phyloP scores from a whole-genome alignment of 2,888 invertebrate genomes.

The Lepidonotus clava region DNA sequence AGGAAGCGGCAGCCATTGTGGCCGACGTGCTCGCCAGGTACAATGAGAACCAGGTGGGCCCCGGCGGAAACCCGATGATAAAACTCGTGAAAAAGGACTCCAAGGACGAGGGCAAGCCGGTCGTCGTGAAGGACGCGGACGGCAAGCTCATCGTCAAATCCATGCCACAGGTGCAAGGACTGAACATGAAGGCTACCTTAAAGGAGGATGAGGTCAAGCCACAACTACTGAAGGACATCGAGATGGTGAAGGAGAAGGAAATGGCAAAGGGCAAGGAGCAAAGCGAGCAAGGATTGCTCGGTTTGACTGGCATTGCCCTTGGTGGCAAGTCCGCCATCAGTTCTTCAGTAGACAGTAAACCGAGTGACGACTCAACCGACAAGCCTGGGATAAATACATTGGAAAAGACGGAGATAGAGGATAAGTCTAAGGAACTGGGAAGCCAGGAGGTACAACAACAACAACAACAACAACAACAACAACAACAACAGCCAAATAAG shows the following conservation, averaged over 20 bases:
- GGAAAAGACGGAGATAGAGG: background rate
- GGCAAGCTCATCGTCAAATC: background rate
- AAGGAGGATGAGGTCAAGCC: slow-evolving; percentile 20
- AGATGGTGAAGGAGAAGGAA: slow-evolving; percentile 45
- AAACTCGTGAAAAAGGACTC: background rate
- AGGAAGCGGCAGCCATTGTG: slow-evolving; percentile 36
- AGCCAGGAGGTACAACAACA: no score
- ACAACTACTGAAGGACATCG: slow-evolving; percentile 20
- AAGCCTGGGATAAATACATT: background rate
- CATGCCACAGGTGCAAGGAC: background rate
- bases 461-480: no score
- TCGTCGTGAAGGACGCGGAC: background rate
- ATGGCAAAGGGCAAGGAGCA: slow-evolving; percentile 36
- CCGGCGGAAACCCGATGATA: background rate
- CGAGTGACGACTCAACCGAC: background rate
- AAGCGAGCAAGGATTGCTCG: background rate
- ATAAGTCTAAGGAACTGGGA: background rate
- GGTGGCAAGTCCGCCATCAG: background rate
- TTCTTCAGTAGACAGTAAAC: background rate
- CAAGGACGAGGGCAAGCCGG: slow-evolving; percentile 1
- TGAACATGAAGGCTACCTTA: background rate
- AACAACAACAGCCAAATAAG: background rate
- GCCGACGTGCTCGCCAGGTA: slow-evolving; percentile 43
- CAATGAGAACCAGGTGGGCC: background rate
- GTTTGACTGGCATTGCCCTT: background rate